Conservation (phyloP, 2,797 vertebrate genomes). For the Gallinago solitaria region DNA sequence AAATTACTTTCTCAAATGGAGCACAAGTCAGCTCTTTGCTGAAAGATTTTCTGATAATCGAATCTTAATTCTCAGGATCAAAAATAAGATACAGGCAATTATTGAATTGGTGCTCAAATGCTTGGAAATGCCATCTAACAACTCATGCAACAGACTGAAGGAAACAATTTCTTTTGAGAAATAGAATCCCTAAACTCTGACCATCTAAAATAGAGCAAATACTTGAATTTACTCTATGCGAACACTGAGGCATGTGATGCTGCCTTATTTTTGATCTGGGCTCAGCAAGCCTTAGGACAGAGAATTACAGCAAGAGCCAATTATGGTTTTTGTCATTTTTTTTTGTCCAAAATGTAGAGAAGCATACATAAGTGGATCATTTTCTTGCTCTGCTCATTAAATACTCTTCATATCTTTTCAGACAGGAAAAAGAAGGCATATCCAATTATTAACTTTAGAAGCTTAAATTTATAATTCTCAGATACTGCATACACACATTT, state of each 20-base stretch:
- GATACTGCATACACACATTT: neutral
- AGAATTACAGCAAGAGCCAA: neutral
- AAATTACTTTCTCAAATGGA: neutral
- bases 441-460: neutral
- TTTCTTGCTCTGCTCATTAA: neutral
- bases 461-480: neutral
- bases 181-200: neutral
- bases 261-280: neutral
- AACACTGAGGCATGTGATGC: neutral
- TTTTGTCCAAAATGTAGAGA: neutral
- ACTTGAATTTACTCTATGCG: neutral
- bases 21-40: neutral
- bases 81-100: neutral
- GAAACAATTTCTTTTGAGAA: conserved; percentile 13
- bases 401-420: neutral
- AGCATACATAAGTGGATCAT: neutral
- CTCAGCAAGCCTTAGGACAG: neutral
- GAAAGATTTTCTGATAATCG: neutral
- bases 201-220: neutral
- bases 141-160: neutral
- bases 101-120: neutral
- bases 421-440: neutral
- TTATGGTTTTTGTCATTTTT: neutral
- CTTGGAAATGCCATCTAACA: neutral
- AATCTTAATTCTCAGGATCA: neutral